Evolutionary conservation across 2,797 vertebrate species (phyloP).

Genomic region (Gymnocypris eckloni): DNA sequence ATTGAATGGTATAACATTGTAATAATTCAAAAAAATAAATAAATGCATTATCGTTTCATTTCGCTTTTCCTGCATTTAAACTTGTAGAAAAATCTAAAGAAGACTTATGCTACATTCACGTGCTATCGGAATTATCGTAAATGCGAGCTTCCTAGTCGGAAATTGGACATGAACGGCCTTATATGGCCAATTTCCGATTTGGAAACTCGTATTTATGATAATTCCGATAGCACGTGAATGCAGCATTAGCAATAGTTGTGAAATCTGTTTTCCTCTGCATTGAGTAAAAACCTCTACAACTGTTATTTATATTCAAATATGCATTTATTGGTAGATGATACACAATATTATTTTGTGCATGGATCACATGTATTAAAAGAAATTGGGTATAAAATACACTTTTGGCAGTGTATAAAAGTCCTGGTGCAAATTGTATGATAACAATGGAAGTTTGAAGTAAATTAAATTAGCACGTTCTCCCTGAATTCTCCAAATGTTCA

Average conservation of each 20-base stretch:
- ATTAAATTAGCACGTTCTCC: too few species aligned
- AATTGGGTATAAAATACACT: not conserved
- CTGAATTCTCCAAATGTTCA: not conserved
- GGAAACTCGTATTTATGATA: too few species aligned
- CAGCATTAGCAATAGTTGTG: too few species aligned
- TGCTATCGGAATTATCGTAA: too few species aligned
- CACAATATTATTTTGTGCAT: not conserved
- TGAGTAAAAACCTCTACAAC: not conserved
- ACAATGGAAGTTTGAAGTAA: not conserved
- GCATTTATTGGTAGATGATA: not conserved
- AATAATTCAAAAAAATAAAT: conserved; percentile 34
- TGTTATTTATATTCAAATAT: not conserved
- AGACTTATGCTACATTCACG: too few species aligned
- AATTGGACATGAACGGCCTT: too few species aligned
- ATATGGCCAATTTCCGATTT: too few species aligned
- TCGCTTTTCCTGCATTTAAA: not conserved
- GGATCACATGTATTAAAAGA: not conserved
- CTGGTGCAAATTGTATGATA: not conserved
- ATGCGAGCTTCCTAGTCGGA: too few species aligned
- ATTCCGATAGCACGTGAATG: too few species aligned
- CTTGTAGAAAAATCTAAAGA: not conserved
- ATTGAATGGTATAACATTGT: conserved; percentile 6
- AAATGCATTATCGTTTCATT: conserved; percentile 11
- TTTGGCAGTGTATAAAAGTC: not conserved
- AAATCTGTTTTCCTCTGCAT: not conserved